These are phyloP conservation scores for Ptyas mucosa DNA, from an alignment of 2,113 vertebrate species.

Conservation along the genomic window DNA sequence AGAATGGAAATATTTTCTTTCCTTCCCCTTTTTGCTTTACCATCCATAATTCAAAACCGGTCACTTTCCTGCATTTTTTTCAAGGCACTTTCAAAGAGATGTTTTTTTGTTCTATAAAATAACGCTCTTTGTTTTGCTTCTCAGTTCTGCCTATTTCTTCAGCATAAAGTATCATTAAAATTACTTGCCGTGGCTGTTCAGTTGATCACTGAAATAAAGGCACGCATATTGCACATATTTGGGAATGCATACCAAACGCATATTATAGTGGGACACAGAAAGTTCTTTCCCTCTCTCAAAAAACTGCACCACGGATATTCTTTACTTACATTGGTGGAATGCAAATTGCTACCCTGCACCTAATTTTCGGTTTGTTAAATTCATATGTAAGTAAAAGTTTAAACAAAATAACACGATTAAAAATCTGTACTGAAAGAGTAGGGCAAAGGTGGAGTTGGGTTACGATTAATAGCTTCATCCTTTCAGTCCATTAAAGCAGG, in stretches of 20 bases:
- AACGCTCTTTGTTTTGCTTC: neutral
- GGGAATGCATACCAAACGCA: neutral
- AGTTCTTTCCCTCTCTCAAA: neutral
- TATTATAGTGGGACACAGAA: neutral
- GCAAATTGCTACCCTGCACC: neutral
- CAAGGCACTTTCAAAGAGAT: neutral
- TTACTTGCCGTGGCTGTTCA: neutral
- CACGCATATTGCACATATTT: neutral
- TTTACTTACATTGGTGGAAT: neutral
- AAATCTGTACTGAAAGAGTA: fast-evolving
- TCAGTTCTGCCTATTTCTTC: neutral
- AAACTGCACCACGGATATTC: fast-evolving
- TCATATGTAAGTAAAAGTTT: neutral
- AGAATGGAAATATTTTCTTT: neutral
- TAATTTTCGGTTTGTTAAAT: neutral
- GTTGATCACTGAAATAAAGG: fast-evolving
- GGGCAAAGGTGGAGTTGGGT: neutral
- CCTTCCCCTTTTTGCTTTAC: neutral
- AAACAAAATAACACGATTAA: neutral
- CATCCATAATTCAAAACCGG: neutral
- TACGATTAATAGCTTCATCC: fast-evolving
- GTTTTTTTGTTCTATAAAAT: neutral
- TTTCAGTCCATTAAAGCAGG: neutral
- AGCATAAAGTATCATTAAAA: neutral
- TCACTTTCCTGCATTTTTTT: neutral